These are phyloP conservation scores for Odobenus rosmarus DNA, from an alignment of 2,113 vertebrate genomes.

Conservation along the genomic window DNA sequence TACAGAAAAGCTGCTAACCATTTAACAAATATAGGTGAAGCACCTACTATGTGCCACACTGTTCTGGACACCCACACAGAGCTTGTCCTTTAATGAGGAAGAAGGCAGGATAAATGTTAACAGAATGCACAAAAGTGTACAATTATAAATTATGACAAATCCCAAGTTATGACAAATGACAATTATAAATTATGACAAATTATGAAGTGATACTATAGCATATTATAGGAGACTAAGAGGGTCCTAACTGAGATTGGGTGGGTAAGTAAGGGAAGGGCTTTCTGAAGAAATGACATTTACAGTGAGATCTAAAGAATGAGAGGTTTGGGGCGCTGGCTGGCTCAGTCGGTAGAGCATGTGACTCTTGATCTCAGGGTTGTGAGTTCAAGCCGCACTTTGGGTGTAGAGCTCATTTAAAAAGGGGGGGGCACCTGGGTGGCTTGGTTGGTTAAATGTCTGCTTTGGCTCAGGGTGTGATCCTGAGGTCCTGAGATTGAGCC, in stretches of 20 bases:
- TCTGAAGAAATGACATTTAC: background rate
- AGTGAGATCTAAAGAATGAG: background rate
- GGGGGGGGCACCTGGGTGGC: background rate
- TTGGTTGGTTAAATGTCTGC: background rate
- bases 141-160: background rate
- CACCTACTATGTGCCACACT: background rate
- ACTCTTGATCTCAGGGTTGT: background rate
- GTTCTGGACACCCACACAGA: background rate
- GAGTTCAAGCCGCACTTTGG: background rate
- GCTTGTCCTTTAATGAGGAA: background rate
- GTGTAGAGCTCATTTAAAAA: background rate
- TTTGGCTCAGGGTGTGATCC: background rate
- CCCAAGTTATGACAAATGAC: background rate
- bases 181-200: background rate
- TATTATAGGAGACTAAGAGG: background rate
- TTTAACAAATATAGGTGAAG: background rate
- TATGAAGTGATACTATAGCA: background rate
- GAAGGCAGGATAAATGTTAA: background rate
- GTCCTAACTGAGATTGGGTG: background rate
- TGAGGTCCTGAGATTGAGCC: background rate
- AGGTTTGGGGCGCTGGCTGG: background rate
- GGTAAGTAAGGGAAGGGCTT: background rate
- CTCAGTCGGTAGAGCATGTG: background rate
- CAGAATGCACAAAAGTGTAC: background rate
- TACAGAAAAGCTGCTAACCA: background rate